These are phyloP conservation scores for Creontiades dilutus DNA, from an alignment of 2,888 invertebrate genomes.

Conservation along the genomic window DNA sequence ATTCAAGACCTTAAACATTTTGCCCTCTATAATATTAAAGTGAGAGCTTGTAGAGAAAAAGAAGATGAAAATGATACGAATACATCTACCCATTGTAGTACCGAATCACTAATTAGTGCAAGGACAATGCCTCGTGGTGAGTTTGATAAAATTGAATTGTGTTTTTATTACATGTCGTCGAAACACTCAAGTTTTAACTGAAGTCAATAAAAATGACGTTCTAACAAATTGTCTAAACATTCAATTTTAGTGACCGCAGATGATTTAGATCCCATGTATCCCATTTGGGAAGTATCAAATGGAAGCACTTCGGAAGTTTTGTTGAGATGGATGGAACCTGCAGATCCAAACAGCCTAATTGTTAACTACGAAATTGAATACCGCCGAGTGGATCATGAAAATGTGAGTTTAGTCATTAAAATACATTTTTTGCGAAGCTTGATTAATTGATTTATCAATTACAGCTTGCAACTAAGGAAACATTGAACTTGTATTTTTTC, in stretches of 20 bases:
- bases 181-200: too few relatives aligned
- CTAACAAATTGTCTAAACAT: neutral
- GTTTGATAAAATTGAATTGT: neutral
- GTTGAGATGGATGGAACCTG: slow-evolving; percentile 89
- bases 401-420: slow-evolving; percentile 79
- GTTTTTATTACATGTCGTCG: too few relatives aligned
- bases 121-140: slow-evolving; percentile 80
- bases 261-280: slow-evolving; percentile 80
- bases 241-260: slow-evolving; percentile 84
- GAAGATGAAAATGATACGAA: slow-evolving; percentile 76
- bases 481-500: too few relatives aligned
- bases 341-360: slow-evolving; percentile 91
- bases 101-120: slow-evolving; percentile 79
- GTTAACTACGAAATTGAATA: slow-evolving; percentile 91
- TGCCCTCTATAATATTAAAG: slow-evolving; percentile 86
- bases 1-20: slow-evolving; percentile 87
- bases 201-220: too few relatives aligned
- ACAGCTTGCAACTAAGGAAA: too few relatives aligned
- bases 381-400: slow-evolving; percentile 83
- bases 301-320: slow-evolving; percentile 74
- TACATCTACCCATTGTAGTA: slow-evolving; percentile 81
- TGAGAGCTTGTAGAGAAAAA: slow-evolving; percentile 87
- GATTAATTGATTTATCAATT: neutral
- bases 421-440: neutral
- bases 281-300: slow-evolving; percentile 77